These are phyloP conservation scores for Rhabdophis nuchalis DNA, from an alignment of 2,797 vertebrate genomes.

Conservation along the genomic window DNA sequence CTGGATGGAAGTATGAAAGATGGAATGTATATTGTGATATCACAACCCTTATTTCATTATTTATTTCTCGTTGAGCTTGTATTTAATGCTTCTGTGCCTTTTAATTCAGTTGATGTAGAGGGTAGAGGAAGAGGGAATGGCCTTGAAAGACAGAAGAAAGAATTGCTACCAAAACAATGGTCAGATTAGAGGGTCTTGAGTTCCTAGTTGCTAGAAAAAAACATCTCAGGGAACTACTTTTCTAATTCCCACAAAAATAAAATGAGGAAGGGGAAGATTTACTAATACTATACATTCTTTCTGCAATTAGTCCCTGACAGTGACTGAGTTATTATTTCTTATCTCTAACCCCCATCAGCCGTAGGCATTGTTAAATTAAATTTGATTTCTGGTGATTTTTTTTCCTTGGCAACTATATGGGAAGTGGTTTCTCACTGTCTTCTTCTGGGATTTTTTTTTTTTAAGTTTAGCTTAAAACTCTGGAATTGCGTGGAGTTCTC, in stretches of 20 bases:
- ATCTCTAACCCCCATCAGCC: background rate
- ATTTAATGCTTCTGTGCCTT: background rate
- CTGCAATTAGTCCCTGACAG: background rate
- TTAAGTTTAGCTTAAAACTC: background rate
- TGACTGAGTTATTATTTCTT: background rate
- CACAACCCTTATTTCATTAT: background rate
- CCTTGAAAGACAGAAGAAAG: background rate
- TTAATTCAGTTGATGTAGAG: background rate
- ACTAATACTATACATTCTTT: background rate
- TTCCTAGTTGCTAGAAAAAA: background rate
- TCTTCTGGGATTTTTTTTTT: background rate
- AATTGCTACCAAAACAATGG: background rate
- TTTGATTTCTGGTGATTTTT: background rate
- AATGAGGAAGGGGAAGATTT: background rate
- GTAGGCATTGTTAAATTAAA: background rate
- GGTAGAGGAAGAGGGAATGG: background rate
- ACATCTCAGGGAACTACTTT: background rate
- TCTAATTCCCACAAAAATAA: background rate
- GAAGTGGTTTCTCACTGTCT: background rate
- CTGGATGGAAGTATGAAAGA: background rate
- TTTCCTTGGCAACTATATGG: background rate
- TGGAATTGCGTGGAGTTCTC: background rate
- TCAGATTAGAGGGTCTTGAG: background rate
- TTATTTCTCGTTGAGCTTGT: background rate
- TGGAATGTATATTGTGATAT: background rate